Percentiles rank a stretch among this genome's conserved stretches.
phyloP scores from a whole-genome alignment of 2,888 invertebrate species.

The Pollenia amentaria region DNA sequence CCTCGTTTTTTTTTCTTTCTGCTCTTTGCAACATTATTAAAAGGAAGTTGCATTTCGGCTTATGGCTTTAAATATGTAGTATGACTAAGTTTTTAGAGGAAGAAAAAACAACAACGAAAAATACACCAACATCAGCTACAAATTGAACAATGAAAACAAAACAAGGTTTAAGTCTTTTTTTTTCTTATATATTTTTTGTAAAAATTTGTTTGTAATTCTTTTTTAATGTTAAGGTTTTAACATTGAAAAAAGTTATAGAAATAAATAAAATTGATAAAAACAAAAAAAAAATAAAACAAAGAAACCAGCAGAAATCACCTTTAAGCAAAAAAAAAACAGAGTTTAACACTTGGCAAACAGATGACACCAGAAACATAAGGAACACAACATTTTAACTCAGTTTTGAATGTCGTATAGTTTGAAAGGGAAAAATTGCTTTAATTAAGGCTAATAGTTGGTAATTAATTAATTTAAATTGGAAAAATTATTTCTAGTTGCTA shows the following conservation, averaged over 20 bases:
- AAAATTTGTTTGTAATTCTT: constrained; percentile 20
- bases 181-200: constrained; percentile 3
- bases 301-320: not conserved
- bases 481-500: too few species aligned
- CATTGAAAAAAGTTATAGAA: constrained; percentile 57
- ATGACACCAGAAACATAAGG: too few species aligned
- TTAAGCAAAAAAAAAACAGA: not conserved
- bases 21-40: constrained; percentile 51
- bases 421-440: too few species aligned
- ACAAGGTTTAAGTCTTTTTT: constrained; percentile 60
- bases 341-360: not conserved
- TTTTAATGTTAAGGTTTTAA: constrained; percentile 72
- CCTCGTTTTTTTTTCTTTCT: constrained; percentile 3
- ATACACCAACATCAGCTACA: constrained; percentile 26
- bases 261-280: not conserved
- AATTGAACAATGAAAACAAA: constrained; percentile 63
- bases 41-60: constrained; percentile 67
- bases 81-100: constrained; percentile 58
- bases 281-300: not conserved
- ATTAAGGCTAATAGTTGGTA: too few species aligned
- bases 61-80: constrained; percentile 66
- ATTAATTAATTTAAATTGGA: too few species aligned
- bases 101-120: constrained; percentile 50
- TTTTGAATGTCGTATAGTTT: too few species aligned
- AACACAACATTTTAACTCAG: too few species aligned